These are phyloP conservation scores for Dolichallabes microphthalmus DNA, from an alignment of 2,113 vertebrate species.

Conservation along the genomic window DNA sequence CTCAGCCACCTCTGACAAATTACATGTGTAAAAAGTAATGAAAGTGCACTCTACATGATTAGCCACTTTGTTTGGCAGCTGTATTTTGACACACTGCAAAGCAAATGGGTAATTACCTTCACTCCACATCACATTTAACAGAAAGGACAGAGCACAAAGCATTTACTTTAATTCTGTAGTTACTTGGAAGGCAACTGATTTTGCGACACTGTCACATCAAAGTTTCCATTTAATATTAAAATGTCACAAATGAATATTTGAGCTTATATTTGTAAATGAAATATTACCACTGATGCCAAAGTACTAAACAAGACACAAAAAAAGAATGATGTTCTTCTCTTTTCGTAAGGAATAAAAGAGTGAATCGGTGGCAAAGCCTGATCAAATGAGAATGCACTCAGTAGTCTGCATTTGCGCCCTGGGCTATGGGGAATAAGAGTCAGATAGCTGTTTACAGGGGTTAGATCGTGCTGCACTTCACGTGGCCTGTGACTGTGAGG, in stretches of 20 bases:
- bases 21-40: slow-evolving; percentile 66
- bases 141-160: slow-evolving; percentile 32
- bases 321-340: background rate
- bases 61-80: slow-evolving; percentile 74
- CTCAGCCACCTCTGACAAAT: slow-evolving; percentile 69
- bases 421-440: slow-evolving; percentile 32
- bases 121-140: slow-evolving; percentile 40
- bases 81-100: slow-evolving; percentile 72
- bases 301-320: background rate
- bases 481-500: slow-evolving; percentile 17
- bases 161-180: slow-evolving; percentile 27
- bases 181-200: slow-evolving; percentile 14
- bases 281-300: background rate
- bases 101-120: slow-evolving; percentile 64
- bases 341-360: slow-evolving; percentile 18
- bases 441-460: slow-evolving; percentile 40
- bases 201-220: background rate
- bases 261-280: background rate
- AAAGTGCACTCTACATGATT: slow-evolving; percentile 69
- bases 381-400: slow-evolving; percentile 44
- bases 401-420: slow-evolving; percentile 18
- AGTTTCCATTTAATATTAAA: background rate
- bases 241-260: background rate
- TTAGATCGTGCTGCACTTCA: slow-evolving; percentile 31
- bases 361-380: slow-evolving; percentile 23